Base-by-base conservation (phyloP, 2,113 vertebrate species). In the Melospiza georgiana region DNA sequence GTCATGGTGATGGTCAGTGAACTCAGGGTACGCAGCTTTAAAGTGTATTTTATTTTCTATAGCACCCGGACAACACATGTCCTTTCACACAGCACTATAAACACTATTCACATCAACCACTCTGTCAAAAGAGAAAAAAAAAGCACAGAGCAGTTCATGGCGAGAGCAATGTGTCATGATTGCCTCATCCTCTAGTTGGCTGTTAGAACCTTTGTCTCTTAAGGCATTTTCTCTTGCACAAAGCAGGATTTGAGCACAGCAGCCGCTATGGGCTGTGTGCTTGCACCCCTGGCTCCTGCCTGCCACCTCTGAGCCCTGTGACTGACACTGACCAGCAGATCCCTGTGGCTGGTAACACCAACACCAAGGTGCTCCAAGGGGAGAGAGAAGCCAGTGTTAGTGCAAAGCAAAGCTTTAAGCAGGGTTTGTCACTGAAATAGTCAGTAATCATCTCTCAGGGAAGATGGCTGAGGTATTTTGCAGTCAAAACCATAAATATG, bases 11-110 rank as follows among this genome's bases (percentile, higher is more conserved):
- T 23, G 41, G 27, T 23, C 49, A 77, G 31, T 49, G 69, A 52
- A 19, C 6, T 37, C 17, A 0, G 58, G 1, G 2, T 9, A 19
- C 0, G 0, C 44, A 23, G 63, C 43, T 68, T 87, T 49, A 43
- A 48, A 41, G 31, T 13, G 7, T 3, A 2, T 25, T 97, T 96
- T 96, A 96, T 96, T 95, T 72, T 57, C 23, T 23, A 28, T 28
- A 54, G 49, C 71, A 86, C 57, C 72, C 44, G 44, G 59, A 71
- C 80, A 72, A 37, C 1, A 48, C 43, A 5, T 49, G 27, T 22
- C 61, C 66, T 93, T 92, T 55, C 79, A 94, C 93, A 80, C 72
- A 6, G 68, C 77, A 49, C 72, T 93, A 33, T 82, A 89, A 94
- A 66, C 79, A 94, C 15, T 82, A 79, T 63, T 93, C 93, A 93